Evolutionary conservation across 2,113 vertebrate species (phyloP).

Genomic region (Eptatretus burgeri): DNA sequence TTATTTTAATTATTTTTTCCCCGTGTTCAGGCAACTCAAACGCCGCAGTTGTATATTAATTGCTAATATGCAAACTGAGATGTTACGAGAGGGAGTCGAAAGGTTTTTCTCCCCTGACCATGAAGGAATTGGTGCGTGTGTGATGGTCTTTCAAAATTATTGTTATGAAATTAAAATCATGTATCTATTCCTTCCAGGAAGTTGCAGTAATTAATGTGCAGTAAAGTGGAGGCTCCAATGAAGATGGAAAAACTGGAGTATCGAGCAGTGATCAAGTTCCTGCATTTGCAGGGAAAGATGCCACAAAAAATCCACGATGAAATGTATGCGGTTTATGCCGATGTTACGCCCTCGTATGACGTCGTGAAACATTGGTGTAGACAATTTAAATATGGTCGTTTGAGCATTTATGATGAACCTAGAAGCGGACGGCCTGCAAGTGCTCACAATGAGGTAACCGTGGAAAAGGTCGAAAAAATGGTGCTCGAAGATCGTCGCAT

Average conservation of each 20-base stretch:
- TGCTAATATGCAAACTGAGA: too few relatives aligned
- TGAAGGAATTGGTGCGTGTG: not conserved
- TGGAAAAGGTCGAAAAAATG: too few relatives aligned
- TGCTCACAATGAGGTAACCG: not conserved
- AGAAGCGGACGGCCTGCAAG: not conserved
- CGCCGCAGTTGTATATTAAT: too few relatives aligned
- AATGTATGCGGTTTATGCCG: not conserved
- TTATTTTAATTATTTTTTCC: too few relatives aligned
- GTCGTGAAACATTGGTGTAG: slow-evolving; percentile 1
- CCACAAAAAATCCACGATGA: not conserved
- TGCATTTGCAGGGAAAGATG: not conserved
- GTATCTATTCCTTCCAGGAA: not conserved
- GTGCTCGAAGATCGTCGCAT: too few relatives aligned
- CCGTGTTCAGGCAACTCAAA: too few relatives aligned
- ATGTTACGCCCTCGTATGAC: not conserved
- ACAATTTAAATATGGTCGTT: not conserved
- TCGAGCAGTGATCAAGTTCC: slow-evolving; percentile 4
- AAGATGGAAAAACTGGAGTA: slow-evolving; percentile 4
- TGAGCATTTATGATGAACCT: slow-evolving; percentile 3
- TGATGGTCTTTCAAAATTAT: not conserved
- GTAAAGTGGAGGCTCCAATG: slow-evolving; percentile 1
- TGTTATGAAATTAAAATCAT: not conserved
- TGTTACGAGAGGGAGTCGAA: too few relatives aligned
- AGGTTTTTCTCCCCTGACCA: too few relatives aligned
- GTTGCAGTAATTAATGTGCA: slow-evolving; percentile 6